Base-by-base conservation (phyloP, 37 sponge, comb jelly and placozoan species). In the Haliclona indistincta region DNA sequence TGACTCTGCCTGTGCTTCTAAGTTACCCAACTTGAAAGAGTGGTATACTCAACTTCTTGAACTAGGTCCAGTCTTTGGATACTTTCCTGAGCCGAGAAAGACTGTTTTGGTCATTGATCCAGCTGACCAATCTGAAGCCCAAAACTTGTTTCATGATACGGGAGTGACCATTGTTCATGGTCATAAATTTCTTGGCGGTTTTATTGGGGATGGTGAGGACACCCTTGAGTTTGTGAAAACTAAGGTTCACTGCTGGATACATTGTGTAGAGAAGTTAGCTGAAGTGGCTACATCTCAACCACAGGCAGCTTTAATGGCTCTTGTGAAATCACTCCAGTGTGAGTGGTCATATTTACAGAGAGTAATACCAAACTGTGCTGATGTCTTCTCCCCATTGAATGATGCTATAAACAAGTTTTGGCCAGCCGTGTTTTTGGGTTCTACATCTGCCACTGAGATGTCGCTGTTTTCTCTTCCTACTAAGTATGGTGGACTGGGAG, bases 41-140 rank as follows among this genome's bases (percentile, higher is more conserved):
- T 63, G 53, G 81, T 81, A 71, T 73, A 51, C 5, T 22, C 33
- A 37, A 4, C 41, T 67, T 1, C 10, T 33, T 29, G 51, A 47
- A 28, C 38, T 63, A 23, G 73, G 81, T n/a, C 81, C 73, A 25
- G 73, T 44, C 22, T 81, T 64, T 73, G 81, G 81, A 3, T 81
- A 81, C 81, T 63, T 47, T 37, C 73, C 81, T 34, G 81, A 81
- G 34, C 73, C 73, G 1, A 44, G 23, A 34, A 71, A 81, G 64
- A 63, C 65, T 29, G 25, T 72, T 22, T 3, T 71, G 13, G 73
- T 81, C 25, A 63, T 67, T 28, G 55, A 71, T 44, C 23, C 49
- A 52, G 29, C 43, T 30, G 81, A 81, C 19, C 32, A 45, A 2
- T 41, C 53, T 35, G 64, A 36, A 45, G n/a, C n/a, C n/a, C n/a